phyloP scores from a whole-genome alignment of 2,888 invertebrate species.

The Chloromyia formosa region DNA sequence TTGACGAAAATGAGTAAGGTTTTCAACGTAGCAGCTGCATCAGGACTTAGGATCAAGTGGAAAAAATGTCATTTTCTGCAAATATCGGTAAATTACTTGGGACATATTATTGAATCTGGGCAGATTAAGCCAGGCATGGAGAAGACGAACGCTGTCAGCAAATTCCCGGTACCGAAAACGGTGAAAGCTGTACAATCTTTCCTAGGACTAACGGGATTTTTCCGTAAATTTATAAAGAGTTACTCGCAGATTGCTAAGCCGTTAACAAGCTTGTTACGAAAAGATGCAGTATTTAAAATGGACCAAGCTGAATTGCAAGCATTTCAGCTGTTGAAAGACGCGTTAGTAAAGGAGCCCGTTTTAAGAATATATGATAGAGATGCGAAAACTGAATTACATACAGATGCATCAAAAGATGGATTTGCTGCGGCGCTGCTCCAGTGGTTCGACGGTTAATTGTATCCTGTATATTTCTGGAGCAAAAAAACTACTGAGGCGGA shows the following conservation, averaged over 20 bases:
- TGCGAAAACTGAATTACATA: too few species aligned
- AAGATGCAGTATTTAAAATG: not conserved
- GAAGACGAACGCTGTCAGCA: conserved; percentile 51
- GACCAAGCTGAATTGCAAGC: conserved; percentile 28
- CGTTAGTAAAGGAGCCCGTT: conserved; percentile 47
- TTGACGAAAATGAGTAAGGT: conserved; percentile 42
- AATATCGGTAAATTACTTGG: conserved; percentile 52
- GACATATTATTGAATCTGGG: conserved; percentile 52
- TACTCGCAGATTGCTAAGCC: conserved; percentile 51
- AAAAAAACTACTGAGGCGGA: too few species aligned
- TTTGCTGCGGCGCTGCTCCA: too few species aligned
- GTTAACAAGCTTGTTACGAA: conserved; percentile 48
- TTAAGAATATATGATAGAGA: conserved; percentile 53
- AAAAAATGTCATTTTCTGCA: conserved; percentile 53
- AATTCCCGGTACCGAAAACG: conserved; percentile 52
- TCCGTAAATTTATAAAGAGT: conserved; percentile 51
- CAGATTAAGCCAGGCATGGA: conserved; percentile 50
- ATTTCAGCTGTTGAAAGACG: conserved; percentile 36
- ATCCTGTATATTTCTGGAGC: too few species aligned
- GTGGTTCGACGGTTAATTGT: too few species aligned
- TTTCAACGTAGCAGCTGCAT: too few species aligned
- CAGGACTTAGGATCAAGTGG: conserved; percentile 43
- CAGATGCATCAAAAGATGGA: too few species aligned
- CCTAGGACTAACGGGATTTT: conserved; percentile 53
- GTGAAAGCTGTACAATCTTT: conserved; percentile 53